These are phyloP conservation scores for Elymnias hypermnestra DNA, from an alignment of 1,140 invertebrate genomes.

Conservation along the genomic window DNA sequence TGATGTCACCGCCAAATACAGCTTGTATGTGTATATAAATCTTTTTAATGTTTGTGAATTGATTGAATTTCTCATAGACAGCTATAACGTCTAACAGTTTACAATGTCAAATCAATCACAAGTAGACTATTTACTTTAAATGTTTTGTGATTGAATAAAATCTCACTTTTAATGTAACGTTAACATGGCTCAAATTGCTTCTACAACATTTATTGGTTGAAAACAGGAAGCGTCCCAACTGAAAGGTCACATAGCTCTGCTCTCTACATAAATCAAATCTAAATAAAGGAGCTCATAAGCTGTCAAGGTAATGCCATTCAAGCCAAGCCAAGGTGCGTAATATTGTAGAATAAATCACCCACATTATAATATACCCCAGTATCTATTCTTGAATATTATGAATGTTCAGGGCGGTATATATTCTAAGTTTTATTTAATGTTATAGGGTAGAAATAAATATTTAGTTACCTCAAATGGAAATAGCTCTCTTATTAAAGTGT, in stretches of 20 bases:
- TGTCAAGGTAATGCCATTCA: conserved; percentile 68
- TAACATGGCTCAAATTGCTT: neutral
- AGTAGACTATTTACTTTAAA: no score
- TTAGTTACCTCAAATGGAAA: no score
- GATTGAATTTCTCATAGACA: no score
- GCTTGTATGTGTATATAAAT: no score
- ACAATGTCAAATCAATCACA: no score
- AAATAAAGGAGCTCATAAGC: conserved; percentile 69
- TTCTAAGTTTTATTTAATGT: neutral
- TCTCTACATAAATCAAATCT: conserved; percentile 68
- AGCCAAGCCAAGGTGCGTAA: conserved; percentile 55
- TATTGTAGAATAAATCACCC: conserved; percentile 65
- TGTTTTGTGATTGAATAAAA: no score
- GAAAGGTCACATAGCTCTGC: conserved; percentile 41
- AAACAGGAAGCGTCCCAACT: conserved; percentile 6
- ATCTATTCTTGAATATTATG: conserved; percentile 45
- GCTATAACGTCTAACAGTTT: no score
- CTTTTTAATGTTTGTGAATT: no score
- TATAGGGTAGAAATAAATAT: no score
- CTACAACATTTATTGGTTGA: neutral
- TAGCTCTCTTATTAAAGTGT: no score
- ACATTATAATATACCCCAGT: conserved; percentile 56
- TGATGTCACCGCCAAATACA: no score
- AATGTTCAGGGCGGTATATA: conserved; percentile 26
- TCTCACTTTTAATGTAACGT: no score